Base-by-base conservation (phyloP, 2,888 invertebrate species). In the Pocota personata region DNA sequence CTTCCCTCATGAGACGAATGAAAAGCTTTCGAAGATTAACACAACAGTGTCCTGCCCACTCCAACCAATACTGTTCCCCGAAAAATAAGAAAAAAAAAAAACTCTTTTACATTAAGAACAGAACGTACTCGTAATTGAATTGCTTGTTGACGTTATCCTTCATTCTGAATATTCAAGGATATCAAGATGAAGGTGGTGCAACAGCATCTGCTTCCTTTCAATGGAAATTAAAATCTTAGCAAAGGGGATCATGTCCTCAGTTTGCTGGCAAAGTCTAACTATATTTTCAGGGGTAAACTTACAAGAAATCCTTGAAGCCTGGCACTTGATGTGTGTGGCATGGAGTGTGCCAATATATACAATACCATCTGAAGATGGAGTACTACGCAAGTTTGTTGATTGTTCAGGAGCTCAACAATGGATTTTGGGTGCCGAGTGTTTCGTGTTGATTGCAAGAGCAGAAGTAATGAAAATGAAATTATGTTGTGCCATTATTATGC, bases 91-190 rank as follows among this genome's bases (percentile, higher is more conserved):
- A n/a, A 14, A 40, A 35, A 32, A 24, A 43, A 19, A 30, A 30
- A 35, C 19, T 60, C 37, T 50, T 24, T 40, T 52, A 7, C 7
- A 8, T 21, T n/a, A n/a, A n/a, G n/a, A 12, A 19, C 24, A 19
- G 40, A 55, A 69, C 8, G 14, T n/a, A 16, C 24, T 35, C 30
- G 16, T 50, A 52, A 66, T 50, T 37, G 37, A 50, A 37, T 66
- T 50, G 14, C 66, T 50, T 3, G 8, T 48, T 57, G 40, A 19
- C 27, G n/a, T 37, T 46, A 55, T 67, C 32, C 62, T 73, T 27
- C n/a, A 66, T 35, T 66, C 16, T 37, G 75, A 27, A 60, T 35
- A 55, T 57, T 82, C 50, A 71, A 69, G 64, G 64, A 69, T 64
- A 62, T 55, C 10, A 43, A 21, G 21, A 50, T 37, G 21, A 14